Evolutionary conservation across 2,888 invertebrate species (phyloP), one percentile per base, ranked within the genome.

Genomic region (Patella ulyssiponensis): DNA sequence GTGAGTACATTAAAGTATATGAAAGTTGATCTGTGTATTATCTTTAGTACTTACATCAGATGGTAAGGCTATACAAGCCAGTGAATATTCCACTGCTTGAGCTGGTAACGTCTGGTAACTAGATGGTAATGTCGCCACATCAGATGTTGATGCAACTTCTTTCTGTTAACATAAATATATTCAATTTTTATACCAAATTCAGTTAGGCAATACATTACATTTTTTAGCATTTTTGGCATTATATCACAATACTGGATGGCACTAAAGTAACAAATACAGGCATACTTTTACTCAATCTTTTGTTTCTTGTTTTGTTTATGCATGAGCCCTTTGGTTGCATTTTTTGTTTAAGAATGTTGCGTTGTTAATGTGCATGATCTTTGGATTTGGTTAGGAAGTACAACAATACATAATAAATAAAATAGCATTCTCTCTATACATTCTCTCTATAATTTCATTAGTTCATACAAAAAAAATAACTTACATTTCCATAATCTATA

Each of bases 401-500:
- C 44, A 44, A 44, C 44, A 9, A 44, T 9, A 44, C 44, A 44
- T 44, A 44, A 7, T 44, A 33, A 33, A 33, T 33, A 44, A 44
- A 44, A 44, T 9, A 44, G 44, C 1, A 9, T 4, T 44, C 9
- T 44, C 44, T 44, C 7, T 44, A 9, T 44, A 9, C 44, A 44
- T 44, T 44, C 7, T 44, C 3, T 44, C 7, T 7, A 1, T 44
- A 44, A 44, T 44, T 44, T 9, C 7, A 44, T 44, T 44, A 44
- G 44, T 44, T 44, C 44, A 9, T 44, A 9, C 4, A 44, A 9
- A 9, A 44, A 7, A 44, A 5, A 44, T 17, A 56, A 89, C 93
- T 89, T 86, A 93, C 93, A 92, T 99, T 99, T 85, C 99, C 99
- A 90, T 97, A 99, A 92, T 99, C 99, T 85, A 99, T 94, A 93